Conservation (phyloP, 2,888 invertebrate species). For the Lepetodrilus schrolli region DNA sequence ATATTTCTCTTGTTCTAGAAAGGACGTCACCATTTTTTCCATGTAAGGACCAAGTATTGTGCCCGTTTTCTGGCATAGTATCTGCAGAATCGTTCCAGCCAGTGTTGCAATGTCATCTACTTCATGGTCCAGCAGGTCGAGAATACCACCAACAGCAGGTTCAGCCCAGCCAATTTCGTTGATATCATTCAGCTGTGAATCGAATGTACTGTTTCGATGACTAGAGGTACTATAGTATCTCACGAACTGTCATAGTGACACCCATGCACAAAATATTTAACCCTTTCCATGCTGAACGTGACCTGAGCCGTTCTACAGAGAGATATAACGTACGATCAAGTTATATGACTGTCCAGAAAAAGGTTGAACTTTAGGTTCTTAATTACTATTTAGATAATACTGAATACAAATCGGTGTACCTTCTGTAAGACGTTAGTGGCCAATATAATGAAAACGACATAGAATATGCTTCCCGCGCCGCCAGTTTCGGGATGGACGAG, state of each 20-base stretch:
- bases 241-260: too few species aligned
- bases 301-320: too few species aligned
- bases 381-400: too few species aligned
- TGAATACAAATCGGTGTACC: too few species aligned
- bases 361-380: too few species aligned
- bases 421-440: slow-evolving; percentile 24
- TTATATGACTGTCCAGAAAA: too few species aligned
- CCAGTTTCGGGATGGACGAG: slow-evolving; percentile 33
- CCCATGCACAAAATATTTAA: too few species aligned
- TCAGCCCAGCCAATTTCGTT: slow-evolving; percentile 36
- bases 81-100: slow-evolving; percentile 20
- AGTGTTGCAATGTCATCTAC: slow-evolving; percentile 31
- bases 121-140: slow-evolving; percentile 34
- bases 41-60: slow-evolving; percentile 37
- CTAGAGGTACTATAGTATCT: too few species aligned
- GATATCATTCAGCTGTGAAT: slow-evolving; percentile 35
- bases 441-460: slow-evolving; percentile 14
- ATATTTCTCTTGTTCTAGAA: slow-evolving; percentile 38
- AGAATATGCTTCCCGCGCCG: slow-evolving; percentile 17
- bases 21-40: slow-evolving; percentile 36
- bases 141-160: slow-evolving; percentile 32
- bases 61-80: slow-evolving; percentile 22
- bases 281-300: too few species aligned
- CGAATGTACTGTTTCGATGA: too few species aligned
- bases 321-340: too few species aligned